phyloP scores from a whole-genome alignment of 2,113 vertebrate species.

The Gopherus evgoodei region DNA sequence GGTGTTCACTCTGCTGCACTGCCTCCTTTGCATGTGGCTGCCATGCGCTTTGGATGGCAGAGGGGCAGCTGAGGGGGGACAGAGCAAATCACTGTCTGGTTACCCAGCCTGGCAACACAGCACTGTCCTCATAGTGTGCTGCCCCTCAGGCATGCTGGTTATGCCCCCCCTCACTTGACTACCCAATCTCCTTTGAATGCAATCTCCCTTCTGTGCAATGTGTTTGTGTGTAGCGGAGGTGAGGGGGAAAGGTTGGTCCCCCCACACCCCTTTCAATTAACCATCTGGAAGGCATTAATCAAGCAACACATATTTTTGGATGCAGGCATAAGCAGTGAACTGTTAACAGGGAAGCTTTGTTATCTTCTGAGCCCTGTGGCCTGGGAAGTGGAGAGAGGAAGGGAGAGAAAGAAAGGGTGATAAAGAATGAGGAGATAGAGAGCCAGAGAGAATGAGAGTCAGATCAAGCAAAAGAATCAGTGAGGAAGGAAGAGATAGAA shows the following conservation, averaged over 20 bases:
- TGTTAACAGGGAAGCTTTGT: slow-evolving; percentile 62
- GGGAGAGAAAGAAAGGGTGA: not conserved
- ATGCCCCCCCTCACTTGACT: not conserved
- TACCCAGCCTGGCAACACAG: not conserved
- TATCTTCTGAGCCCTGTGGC: slow-evolving; percentile 52
- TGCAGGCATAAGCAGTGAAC: slow-evolving; percentile 63
- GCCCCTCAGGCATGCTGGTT: not conserved
- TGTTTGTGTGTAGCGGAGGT: slow-evolving; percentile 16
- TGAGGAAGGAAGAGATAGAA: not conserved
- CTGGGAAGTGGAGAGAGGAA: not conserved
- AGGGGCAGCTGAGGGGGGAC: not conserved
- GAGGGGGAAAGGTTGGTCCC: slow-evolving; percentile 11
- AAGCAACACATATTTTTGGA: slow-evolving; percentile 66
- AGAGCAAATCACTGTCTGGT: not conserved
- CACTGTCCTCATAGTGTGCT: not conserved
- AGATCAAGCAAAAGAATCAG: not conserved
- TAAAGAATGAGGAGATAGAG: not conserved
- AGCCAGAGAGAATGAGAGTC: slow-evolving; percentile 32
- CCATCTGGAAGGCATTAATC: slow-evolving; percentile 64
- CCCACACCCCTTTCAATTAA: slow-evolving; percentile 49
- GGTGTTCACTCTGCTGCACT: not conserved
- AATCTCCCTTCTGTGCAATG: slow-evolving; percentile 26
- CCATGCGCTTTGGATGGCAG: not conserved
- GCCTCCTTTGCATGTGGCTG: not conserved
- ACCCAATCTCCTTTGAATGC: not conserved